Evolutionary conservation across 2,888 invertebrate genomes (phyloP), one percentile per base, ranked within the genome.

Genomic region (Diplolepis rosae): DNA sequence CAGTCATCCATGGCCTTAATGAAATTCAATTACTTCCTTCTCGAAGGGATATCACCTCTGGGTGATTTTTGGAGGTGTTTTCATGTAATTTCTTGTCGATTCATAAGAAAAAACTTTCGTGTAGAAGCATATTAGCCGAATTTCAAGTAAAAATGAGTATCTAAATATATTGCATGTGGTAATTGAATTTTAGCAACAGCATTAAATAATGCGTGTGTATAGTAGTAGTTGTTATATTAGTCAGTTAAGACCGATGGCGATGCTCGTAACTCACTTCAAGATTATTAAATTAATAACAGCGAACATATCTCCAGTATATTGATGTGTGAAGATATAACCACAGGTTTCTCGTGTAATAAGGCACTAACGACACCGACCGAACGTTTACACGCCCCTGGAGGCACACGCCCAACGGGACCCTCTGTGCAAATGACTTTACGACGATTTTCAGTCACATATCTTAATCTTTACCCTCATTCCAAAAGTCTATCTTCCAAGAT

Each of bases 271-370:
- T 81, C 77, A 78, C 68, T 66, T 72, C 70, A 66, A 68, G 77
- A 79, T 81, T 80, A 78, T 80, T 81, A 79, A 80, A 81, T 81
- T 80, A 80, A 80, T 79, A 79, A 74, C 72, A 76, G 68, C 75
- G 68, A 74, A 69, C 72, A 70, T 68, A 79, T 68, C 74, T 73
- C 70, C 70, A 39, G 71, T 70, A 39, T 70, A 71, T 75, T 70
- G 52, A 70, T 73, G 71, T 74, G 75, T 73, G 77, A 77, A 65
- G 72, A 76, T 74, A 70, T 80, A 79, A 78, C 76, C 76, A 77
- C 77, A 75, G 78, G 79, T 78, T 80, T 77, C 75, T 73, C 76
- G 72, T 77, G 75, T 77, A 76, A 76, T 78, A 75, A 72, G 73
- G 72, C 74, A 71, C 74, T 78, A 79, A 80, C 78, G 80, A 80